Evolutionary conservation across 2,113 vertebrate species (phyloP), one percentile per base, ranked within the genome.

Genomic region (Micronycteris hirsuta): DNA sequence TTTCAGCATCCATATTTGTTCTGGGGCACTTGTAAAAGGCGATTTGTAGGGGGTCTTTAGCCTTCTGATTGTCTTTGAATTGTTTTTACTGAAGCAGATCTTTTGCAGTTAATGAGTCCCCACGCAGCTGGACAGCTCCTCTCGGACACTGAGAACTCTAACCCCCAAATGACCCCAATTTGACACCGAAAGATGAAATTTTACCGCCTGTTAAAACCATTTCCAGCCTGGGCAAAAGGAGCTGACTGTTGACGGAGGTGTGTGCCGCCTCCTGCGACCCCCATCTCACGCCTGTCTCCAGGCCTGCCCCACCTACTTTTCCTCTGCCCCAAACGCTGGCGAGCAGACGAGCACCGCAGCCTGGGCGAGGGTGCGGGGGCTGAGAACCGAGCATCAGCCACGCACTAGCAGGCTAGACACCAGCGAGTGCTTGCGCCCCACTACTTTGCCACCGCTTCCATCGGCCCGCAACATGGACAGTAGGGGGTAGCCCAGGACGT

Each of bases 151-250:
- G 99, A 99, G 99, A 99, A 99, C 98, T 99, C 99, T 99, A 99
- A 99, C 99, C 99, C 99, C 99, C 99, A 99, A 99, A 98, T 99
- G 99, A 99, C 99, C 99, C 99, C 99, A 99, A 99, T 99, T 98
- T 99, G 99, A 99, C 99, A 99, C 99, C 99, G 98, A 98, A 98
- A 99, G 99, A 99, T 99, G 99, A 99, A 99, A 99, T 99, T 99
- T 99, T 99, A 99, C 99, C 99, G 99, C 98, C 99, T 99, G 99
- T 99, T 99, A 99, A 99, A 99, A 99, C 99, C 99, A 99, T 99
- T 99, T 99, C 98, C 98, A 98, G 98, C 98, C 98, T 97, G 94
- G 94, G 97, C 97, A 98, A 97, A 98, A 98, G 97, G 95, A 98
- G 96, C 97, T 98, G 97, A 97, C 97, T 98, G 98, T 97, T 98